These are phyloP conservation scores for Collichthys lucidus DNA, from an alignment of 2,113 vertebrate species.

Conservation along the genomic window DNA sequence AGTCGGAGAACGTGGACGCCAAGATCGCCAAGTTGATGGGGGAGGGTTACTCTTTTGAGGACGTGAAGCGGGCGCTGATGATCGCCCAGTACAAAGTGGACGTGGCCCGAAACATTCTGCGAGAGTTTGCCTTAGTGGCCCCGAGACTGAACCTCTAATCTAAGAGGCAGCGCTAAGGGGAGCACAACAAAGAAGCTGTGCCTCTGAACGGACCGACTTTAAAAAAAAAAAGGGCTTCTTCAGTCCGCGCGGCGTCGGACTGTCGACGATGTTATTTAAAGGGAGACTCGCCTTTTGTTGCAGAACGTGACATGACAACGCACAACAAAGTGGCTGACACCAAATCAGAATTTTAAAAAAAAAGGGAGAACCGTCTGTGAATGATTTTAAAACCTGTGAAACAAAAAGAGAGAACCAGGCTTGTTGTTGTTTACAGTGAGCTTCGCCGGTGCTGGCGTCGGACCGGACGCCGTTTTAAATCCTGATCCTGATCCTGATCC, in stretches of 20 bases:
- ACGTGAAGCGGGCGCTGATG: conserved; percentile 95
- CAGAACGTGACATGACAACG: conserved; percentile 24
- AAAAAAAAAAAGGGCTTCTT: conserved; percentile 71
- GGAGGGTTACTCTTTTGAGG: conserved; percentile 96
- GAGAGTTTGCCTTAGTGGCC: conserved; percentile 90
- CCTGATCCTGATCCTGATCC: no score
- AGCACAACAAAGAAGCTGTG: conserved; percentile 26
- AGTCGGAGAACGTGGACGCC: conserved; percentile 90
- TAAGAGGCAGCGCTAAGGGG: neutral
- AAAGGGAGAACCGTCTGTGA: conserved; percentile 80
- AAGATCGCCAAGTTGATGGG: conserved; percentile 99
- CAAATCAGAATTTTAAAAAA: conserved; percentile 72
- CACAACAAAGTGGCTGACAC: conserved; percentile 52
- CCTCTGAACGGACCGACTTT: conserved; percentile 42
- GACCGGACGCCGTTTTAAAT: conserved; percentile 54
- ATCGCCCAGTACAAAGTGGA: conserved; percentile 97
- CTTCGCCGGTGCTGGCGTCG: conserved; percentile 82
- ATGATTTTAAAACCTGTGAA: conserved; percentile 86
- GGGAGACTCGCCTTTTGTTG: conserved; percentile 26
- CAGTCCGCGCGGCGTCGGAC: conserved; percentile 20
- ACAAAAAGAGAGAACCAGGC: conserved; percentile 74
- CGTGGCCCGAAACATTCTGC: conserved; percentile 94
- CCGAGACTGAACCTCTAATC: conserved; percentile 79
- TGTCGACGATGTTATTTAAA: conserved; percentile 19
- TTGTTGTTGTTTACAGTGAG: conserved; percentile 90